These are phyloP conservation scores for Trinorchestia longiramus DNA, from an alignment of 1,140 invertebrate genomes.

Conservation along the genomic window DNA sequence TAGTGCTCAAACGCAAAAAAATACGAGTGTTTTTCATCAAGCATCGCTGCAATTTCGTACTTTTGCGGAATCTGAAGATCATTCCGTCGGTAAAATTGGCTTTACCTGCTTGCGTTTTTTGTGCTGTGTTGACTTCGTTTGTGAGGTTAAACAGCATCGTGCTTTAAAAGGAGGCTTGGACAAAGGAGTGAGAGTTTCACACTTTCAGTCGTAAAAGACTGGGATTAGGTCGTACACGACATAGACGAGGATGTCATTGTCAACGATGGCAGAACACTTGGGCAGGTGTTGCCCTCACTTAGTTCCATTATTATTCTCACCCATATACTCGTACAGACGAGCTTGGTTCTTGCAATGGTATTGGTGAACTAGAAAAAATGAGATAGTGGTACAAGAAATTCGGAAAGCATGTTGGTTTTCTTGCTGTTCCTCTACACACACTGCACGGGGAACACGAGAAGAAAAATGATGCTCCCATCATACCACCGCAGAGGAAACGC, in stretches of 20 bases:
- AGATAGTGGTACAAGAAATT: background rate
- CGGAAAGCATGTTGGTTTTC: background rate
- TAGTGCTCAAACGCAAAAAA: background rate
- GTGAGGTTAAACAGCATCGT: background rate
- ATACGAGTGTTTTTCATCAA: background rate
- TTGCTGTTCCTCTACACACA: background rate
- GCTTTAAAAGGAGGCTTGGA: background rate
- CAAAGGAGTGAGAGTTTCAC: background rate
- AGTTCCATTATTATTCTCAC: background rate
- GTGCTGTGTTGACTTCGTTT: background rate
- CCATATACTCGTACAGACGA: background rate
- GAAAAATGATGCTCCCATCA: background rate
- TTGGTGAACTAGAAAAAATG: background rate
- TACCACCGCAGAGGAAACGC: too few species aligned
- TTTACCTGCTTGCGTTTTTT: background rate
- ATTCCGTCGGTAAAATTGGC: background rate
- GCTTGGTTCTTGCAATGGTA: background rate
- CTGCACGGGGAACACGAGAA: background rate
- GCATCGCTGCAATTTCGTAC: background rate
- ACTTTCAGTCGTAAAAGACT: background rate
- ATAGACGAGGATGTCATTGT: background rate
- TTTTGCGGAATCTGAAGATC: background rate
- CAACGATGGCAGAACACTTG: background rate
- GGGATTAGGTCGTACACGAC: background rate
- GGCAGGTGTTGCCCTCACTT: background rate